A percentile compares a stretch with the other conserved stretches of the same genome.
These are phyloP conservation scores for Brienomyrus brachyistius DNA, from an alignment of 2,113 vertebrate species.

Conservation along the genomic window DNA sequence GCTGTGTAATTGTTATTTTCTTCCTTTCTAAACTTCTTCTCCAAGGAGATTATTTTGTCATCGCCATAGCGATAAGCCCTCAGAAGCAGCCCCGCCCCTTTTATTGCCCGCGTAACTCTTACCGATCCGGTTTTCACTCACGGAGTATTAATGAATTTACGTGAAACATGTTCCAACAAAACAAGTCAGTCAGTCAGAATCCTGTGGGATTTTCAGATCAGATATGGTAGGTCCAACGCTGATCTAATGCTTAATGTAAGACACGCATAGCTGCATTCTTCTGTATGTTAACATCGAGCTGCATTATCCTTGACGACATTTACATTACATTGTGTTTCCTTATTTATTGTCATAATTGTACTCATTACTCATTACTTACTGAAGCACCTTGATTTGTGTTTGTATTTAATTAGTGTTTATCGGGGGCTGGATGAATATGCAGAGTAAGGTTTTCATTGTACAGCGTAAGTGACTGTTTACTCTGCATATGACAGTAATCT, in stretches of 20 bases:
- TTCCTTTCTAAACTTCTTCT: constrained; percentile 1
- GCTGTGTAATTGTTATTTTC: constrained; percentile 9
- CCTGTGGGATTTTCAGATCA: background rate
- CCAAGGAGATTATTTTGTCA: constrained; percentile 7
- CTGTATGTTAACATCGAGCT: background rate
- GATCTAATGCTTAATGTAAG: background rate
- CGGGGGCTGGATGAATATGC: background rate
- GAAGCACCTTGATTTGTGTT: background rate
- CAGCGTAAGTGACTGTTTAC: background rate
- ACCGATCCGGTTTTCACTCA: constrained; percentile 1
- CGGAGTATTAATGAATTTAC: background rate
- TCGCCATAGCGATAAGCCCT: background rate
- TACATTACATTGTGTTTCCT: background rate
- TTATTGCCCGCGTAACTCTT: background rate
- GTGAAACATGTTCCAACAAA: constrained; percentile 3
- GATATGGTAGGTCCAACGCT: background rate
- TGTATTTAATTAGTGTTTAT: background rate
- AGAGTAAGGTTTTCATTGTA: background rate
- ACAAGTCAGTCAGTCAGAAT: background rate
- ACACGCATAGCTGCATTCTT: background rate
- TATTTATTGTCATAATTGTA: background rate
- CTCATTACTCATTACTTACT: background rate
- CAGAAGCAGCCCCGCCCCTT: background rate
- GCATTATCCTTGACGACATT: background rate
- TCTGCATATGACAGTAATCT: background rate